These are phyloP conservation scores for Petrocephalus microphthalmus DNA, from an alignment of 2,113 vertebrate species.

Conservation along the genomic window DNA sequence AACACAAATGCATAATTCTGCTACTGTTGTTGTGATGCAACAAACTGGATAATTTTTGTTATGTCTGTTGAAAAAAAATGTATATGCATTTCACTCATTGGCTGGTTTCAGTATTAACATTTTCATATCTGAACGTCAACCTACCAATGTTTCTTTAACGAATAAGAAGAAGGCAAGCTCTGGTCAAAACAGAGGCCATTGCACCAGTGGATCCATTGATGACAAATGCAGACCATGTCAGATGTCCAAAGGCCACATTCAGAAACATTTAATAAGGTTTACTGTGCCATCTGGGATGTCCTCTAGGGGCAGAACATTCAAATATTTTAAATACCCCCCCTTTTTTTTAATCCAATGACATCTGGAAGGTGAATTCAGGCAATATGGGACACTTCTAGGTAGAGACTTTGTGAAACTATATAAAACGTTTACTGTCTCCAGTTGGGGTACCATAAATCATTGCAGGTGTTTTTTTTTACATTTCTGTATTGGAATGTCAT, in stretches of 20 bases:
- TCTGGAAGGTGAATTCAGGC: slow-evolving; percentile 3
- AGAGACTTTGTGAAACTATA: neutral
- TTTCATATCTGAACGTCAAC: neutral
- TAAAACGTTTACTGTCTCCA: neutral
- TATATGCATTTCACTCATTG: neutral
- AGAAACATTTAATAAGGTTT: neutral
- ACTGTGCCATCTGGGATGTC: neutral
- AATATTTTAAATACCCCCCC: neutral
- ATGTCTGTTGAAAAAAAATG: neutral
- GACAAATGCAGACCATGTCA: neutral
- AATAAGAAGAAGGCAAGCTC: neutral
- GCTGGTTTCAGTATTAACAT: neutral
- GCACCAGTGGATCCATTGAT: neutral
- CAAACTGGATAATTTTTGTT: neutral
- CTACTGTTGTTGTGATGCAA: neutral
- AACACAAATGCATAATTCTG: neutral
- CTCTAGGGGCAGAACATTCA: slow-evolving; percentile 7
- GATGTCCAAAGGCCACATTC: neutral
- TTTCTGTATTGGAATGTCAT: neutral
- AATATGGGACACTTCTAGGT: neutral
- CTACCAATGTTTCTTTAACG: neutral
- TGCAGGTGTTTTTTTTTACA: neutral
- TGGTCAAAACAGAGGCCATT: neutral
- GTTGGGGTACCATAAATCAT: neutral
- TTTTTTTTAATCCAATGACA: neutral